Evolutionary conservation across 2,113 vertebrate genomes (phyloP), one percentile per base, ranked within the genome.

Genomic region (Micromys minutus): DNA sequence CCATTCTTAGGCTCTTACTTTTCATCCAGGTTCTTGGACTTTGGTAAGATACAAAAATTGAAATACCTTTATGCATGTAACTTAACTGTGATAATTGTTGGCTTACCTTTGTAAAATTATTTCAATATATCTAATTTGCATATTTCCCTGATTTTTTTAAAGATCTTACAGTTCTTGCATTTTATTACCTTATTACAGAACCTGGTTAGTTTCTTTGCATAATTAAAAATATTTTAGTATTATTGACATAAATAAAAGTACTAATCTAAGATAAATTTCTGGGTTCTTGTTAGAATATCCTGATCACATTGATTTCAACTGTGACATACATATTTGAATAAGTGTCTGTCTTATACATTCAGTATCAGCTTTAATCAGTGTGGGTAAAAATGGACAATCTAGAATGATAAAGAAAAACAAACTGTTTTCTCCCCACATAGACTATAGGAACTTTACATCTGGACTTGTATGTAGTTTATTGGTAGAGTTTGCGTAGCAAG

Each of bases 51-150:
- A 11, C 7, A 93, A 26, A 67, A 24, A 83, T 59, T 96, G 77
- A 95, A 92, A 86, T 84, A 2, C 11, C 55, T 92, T 96, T 15
- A 52, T 26, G n/a, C 0, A 22, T 92, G 9, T 29, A 87, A 69
- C 7, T 94, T 86, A 17, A 63, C 61, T 85, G n/a, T 87, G 57
- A 76, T 31, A 69, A 31, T 69, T 87, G 57, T 85, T 96, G 71
- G 90, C 63, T 93, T 92, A 11, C 13, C n/a, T 65, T 94, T 96
- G 88, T 87, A 65, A 42, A 61, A 57, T 92, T 91, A 42, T 42
- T 83, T 83, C n/a, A 63, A 45, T 84, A 83, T 39, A 8, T 84
- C 39, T 84, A 63, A 29, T 61, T 45, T 63, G 7, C 24, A 16
- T 29, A 61, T 84, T 42, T 94, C 79, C 29, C 45, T 13, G 36